Conservation (phyloP, 2,888 invertebrate genomes). For the Saturnia japonica region DNA sequence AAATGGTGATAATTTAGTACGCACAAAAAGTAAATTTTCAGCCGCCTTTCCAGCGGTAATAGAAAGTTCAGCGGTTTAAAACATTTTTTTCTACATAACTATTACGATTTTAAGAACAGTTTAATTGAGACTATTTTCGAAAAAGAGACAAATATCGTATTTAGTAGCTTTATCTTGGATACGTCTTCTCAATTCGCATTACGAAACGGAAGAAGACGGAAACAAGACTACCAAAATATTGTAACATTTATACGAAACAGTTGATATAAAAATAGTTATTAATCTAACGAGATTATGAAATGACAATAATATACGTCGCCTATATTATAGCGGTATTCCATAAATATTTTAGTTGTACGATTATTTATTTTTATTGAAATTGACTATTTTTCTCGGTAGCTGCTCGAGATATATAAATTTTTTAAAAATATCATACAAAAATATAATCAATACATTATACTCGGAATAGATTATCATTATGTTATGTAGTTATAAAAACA, state of each 20-base stretch:
- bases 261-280: not conserved
- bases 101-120: not conserved
- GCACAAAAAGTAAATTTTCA: not conserved
- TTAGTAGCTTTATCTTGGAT: not conserved
- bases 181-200: not conserved
- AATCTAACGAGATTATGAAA: slow-evolving; percentile 17
- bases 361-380: not conserved
- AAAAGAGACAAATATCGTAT: not conserved
- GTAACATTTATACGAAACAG: not conserved
- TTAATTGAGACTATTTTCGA: not conserved
- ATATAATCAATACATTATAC: not conserved
- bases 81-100: not conserved
- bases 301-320: not conserved
- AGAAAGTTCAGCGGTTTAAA: not conserved
- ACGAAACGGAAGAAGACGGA: not conserved
- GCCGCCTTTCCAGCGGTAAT: not conserved
- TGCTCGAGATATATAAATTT: slow-evolving; percentile 3
- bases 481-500: not conserved
- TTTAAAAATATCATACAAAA: not conserved
- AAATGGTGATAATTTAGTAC: too few species aligned
- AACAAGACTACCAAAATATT: not conserved
- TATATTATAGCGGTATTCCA: not conserved
- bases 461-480: not conserved
- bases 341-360: not conserved
- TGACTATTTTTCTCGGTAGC: slow-evolving; percentile 1